phyloP scores from a whole-genome alignment of 1,140 invertebrate genomes.

The Aphaenogaster rudis region DNA sequence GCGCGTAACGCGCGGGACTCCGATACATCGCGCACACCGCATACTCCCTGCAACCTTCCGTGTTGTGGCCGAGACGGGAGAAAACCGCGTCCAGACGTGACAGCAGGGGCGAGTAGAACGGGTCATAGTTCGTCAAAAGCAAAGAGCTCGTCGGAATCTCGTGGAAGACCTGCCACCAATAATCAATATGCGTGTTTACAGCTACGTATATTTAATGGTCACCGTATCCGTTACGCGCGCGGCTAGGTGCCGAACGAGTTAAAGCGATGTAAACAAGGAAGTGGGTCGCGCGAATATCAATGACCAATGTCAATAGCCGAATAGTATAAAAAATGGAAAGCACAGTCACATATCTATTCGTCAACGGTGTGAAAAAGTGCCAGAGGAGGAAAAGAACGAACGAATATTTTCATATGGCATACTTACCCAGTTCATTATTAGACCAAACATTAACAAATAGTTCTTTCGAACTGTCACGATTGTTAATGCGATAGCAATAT shows the following conservation, averaged over 20 bases:
- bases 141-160: constrained; percentile 94
- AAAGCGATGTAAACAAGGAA: constrained; percentile 17
- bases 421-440: constrained; percentile 39
- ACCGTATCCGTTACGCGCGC: constrained; percentile 22
- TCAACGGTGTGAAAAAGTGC: background rate
- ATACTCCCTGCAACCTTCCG: constrained; percentile 92
- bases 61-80: constrained; percentile 90
- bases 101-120: constrained; percentile 94
- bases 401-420: constrained; percentile 30
- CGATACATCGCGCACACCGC: constrained; percentile 95
- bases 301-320: constrained; percentile 30
- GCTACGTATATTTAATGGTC: background rate
- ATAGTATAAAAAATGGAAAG: constrained; percentile 29
- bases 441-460: background rate
- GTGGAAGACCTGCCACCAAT: constrained; percentile 90
- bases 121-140: constrained; percentile 94
- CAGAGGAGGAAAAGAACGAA: background rate
- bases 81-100: constrained; percentile 94
- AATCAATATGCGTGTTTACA: constrained; percentile 52
- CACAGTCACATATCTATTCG: background rate
- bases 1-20: constrained; percentile 94
- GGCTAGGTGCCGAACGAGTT: constrained; percentile 17
- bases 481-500: background rate
- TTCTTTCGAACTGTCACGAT: background rate
- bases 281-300: constrained; percentile 31